These are phyloP conservation scores for Cherax destructor DNA, from an alignment of 1,140 invertebrate genomes.

Conservation along the genomic window DNA sequence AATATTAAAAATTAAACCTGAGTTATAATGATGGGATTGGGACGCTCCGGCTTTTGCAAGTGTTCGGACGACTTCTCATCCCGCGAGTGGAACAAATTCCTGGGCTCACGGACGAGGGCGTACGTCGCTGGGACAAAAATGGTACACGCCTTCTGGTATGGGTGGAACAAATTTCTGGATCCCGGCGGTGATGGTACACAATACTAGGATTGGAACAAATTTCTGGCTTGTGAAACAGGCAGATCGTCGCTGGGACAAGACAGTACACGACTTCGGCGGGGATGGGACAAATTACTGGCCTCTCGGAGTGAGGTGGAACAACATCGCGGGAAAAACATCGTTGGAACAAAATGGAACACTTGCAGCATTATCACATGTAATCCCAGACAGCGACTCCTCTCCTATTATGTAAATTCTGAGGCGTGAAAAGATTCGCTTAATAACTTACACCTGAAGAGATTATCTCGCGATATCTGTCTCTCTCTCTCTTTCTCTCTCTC, in stretches of 20 bases:
- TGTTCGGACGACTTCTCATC: neutral
- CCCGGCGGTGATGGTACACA: too few relatives aligned
- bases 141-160: neutral
- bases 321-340: too few relatives aligned
- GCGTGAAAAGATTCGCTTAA: slow-evolving; percentile 44
- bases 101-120: neutral
- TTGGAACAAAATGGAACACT: neutral
- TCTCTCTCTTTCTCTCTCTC: too few relatives aligned
- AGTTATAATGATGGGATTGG: slow-evolving; percentile 52
- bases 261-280: too few relatives aligned
- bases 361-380: slow-evolving; percentile 23
- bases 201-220: too few relatives aligned
- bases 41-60: neutral
- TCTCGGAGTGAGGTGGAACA: too few relatives aligned
- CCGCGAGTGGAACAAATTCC: neutral
- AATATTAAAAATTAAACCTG: slow-evolving; percentile 61
- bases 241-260: too few relatives aligned
- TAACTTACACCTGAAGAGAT: slow-evolving; percentile 39
- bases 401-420: slow-evolving; percentile 49
- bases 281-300: too few relatives aligned
- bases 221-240: too few relatives aligned
- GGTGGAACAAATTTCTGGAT: too few relatives aligned
- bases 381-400: neutral
- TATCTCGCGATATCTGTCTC: slow-evolving; percentile 15
- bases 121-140: neutral